Evolutionary conservation across 2,888 invertebrate species (phyloP).

Genomic region (Venusia cambrica): DNA sequence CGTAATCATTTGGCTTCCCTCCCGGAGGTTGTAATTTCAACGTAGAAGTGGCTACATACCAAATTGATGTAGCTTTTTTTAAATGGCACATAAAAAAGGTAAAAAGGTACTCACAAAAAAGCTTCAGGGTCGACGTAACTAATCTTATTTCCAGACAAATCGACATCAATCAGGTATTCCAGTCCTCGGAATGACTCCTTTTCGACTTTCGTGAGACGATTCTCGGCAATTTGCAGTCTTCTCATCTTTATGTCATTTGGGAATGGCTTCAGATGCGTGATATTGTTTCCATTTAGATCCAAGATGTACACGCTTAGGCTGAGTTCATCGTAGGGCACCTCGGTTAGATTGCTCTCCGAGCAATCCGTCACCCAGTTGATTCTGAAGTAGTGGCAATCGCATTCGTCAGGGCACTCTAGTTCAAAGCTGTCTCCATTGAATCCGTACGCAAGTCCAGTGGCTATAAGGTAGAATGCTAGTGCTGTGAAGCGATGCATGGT

Average conservation of each 20-base stretch:
- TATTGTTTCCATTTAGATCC: constrained; percentile 86
- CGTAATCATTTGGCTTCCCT: no score
- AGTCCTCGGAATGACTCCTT: constrained; percentile 83
- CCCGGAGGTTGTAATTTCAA: no score
- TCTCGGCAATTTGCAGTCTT: constrained; percentile 85
- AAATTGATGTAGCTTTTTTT: not conserved
- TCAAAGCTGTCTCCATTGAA: constrained; percentile 84
- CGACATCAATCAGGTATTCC: constrained; percentile 85
- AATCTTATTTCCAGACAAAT: constrained; percentile 85
- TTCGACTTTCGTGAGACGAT: constrained; percentile 81
- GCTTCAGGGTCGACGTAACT: constrained; percentile 83
- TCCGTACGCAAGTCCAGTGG: constrained; percentile 46
- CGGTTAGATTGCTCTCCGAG: constrained; percentile 86
- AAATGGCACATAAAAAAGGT: no score
- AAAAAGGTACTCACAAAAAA: constrained; percentile 78
- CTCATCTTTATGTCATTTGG: constrained; percentile 86
- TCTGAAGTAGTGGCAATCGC: constrained; percentile 88
- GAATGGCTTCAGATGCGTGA: constrained; percentile 81
- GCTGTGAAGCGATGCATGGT: constrained; percentile 52
- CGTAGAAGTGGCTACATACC: no score
- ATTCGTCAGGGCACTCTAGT: constrained; percentile 86
- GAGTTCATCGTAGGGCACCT: constrained; percentile 84
- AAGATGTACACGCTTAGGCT: constrained; percentile 86
- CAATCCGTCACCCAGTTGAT: constrained; percentile 90
- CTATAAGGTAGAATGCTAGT: constrained; percentile 48